Evolutionary conservation across 2,797 vertebrate genomes (phyloP).

Genomic region (Synaphobranchus kaupii): DNA sequence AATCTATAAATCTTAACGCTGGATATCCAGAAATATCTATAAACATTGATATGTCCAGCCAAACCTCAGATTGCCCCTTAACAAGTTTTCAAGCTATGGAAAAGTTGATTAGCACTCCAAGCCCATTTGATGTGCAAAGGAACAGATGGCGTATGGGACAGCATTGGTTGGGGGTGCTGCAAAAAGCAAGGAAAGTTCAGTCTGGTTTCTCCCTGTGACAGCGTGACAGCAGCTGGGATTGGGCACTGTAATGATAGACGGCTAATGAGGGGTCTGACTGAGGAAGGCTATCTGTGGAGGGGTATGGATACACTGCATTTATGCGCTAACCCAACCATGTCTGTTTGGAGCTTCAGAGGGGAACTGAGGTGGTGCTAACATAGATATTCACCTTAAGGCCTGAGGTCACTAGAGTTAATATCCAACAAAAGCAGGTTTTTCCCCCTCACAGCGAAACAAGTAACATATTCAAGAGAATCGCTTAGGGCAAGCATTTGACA

Average conservation of each 20-base stretch:
- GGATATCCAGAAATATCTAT: neutral
- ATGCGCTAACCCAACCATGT: neutral
- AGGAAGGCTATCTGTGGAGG: neutral
- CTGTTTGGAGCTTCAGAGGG: neutral
- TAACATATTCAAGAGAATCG: neutral
- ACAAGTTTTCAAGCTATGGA: neutral
- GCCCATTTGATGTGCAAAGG: neutral
- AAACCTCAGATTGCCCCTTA: neutral
- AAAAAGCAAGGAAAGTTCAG: neutral
- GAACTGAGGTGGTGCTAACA: neutral
- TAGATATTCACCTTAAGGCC: neutral
- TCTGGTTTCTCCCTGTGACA: neutral
- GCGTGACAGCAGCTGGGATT: neutral
- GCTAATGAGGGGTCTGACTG: neutral
- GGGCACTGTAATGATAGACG: neutral
- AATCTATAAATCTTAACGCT: neutral
- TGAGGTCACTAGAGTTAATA: neutral
- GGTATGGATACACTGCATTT: neutral
- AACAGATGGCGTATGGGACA: neutral
- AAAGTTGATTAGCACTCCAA: neutral
- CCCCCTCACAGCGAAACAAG: neutral
- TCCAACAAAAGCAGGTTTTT: neutral
- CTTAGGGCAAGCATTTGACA: neutral
- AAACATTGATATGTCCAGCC: neutral
- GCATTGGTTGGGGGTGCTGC: neutral